Percentiles rank a stretch among this genome's conserved stretches.
Evolutionary conservation across 2,113 vertebrate genomes (phyloP).

Genomic region (Ophthalmolycus amberensis): DNA sequence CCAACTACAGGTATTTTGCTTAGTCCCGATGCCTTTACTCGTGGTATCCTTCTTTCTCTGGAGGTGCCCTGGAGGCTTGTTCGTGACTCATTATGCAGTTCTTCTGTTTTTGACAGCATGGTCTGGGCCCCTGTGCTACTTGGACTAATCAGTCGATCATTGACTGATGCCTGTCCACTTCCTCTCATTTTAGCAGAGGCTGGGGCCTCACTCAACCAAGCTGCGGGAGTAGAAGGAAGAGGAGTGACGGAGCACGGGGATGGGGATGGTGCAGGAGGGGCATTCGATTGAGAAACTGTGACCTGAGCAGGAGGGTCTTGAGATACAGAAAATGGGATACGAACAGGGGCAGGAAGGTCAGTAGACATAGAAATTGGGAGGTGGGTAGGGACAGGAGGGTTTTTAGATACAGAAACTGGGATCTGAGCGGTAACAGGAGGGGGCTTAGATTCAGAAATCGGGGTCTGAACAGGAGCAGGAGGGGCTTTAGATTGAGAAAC

Average conservation of each 20-base stretch:
- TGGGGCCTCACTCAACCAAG: conserved; percentile 41
- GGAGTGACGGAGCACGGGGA: conserved; percentile 26
- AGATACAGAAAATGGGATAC: conserved; percentile 13
- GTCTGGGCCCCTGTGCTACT: conserved; percentile 28
- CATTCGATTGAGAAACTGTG: conserved; percentile 3
- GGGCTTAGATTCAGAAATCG: conserved; percentile 19
- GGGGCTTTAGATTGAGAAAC: conserved; percentile 3
- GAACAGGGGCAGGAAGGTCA: not conserved
- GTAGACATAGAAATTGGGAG: conserved; percentile 8
- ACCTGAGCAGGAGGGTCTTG: not conserved
- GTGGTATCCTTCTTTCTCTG: conserved; percentile 88
- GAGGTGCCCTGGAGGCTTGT: conserved; percentile 81
- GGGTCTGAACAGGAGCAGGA: not conserved
- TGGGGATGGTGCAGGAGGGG: not conserved
- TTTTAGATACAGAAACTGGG: conserved; percentile 16
- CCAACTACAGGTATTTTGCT: conserved; percentile 84
- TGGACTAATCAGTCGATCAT: conserved; percentile 37
- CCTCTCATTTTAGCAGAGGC: conserved; percentile 75
- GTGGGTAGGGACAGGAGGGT: not conserved
- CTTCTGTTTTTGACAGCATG: conserved; percentile 42
- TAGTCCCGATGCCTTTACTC: conserved; percentile 71
- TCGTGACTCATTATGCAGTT: conserved; percentile 47
- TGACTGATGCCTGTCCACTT: conserved; percentile 39
- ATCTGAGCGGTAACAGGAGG: not conserved
- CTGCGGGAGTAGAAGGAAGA: conserved; percentile 22